Evolutionary conservation across 2,797 vertebrate genomes (phyloP).

Genomic region (Sebastes diaconus): DNA sequence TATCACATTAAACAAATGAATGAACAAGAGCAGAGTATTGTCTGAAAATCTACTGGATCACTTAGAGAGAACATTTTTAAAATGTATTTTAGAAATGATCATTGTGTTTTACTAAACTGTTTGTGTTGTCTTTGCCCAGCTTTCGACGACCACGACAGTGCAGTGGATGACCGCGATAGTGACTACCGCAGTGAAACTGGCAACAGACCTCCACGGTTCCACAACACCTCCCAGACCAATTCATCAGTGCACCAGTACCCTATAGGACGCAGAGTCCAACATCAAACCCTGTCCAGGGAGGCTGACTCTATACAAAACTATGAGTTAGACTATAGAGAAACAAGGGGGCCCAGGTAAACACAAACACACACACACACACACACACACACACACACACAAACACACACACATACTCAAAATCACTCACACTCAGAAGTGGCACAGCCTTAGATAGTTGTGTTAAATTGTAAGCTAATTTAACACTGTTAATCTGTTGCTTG

Average conservation of each 20-base stretch:
- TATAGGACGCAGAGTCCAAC: constrained; percentile 82
- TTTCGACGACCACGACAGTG: constrained; percentile 93
- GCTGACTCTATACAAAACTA: constrained; percentile 85
- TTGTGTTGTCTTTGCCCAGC: constrained; percentile 75
- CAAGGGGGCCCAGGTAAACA: constrained; percentile 83
- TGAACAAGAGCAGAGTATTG: not conserved
- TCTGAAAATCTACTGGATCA: not conserved
- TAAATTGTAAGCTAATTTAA: not conserved
- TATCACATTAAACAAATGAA: not conserved
- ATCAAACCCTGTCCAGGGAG: constrained; percentile 79
- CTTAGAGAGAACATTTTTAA: not conserved
- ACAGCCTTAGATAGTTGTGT: not conserved
- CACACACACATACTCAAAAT: too few species aligned
- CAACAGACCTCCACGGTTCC: constrained; percentile 87
- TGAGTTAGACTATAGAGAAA: constrained; percentile 87
- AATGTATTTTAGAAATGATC: not conserved
- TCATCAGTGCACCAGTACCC: constrained; percentile 93
- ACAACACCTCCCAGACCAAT: constrained; percentile 90
- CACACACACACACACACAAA: not conserved
- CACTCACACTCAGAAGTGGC: not conserved
- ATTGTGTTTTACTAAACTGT: not conserved
- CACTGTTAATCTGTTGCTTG: not conserved
- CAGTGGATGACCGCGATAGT: constrained; percentile 92
- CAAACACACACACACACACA: not conserved
- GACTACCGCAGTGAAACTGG: constrained; percentile 94